Conservation (phyloP, 1,140 invertebrate species). For the Psix sp. region DNA sequence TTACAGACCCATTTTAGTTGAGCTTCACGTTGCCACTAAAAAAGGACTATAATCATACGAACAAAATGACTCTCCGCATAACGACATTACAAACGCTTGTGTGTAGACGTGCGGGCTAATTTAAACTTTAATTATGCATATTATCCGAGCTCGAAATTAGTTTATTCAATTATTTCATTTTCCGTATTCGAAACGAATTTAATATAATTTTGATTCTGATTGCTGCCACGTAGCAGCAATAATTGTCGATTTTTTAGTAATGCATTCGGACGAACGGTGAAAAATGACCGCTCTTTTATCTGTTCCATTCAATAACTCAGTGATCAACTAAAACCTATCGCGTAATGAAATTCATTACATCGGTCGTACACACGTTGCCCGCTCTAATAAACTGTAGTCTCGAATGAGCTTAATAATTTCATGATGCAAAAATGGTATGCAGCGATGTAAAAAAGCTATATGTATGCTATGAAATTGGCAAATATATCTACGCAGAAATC, state of each 20-base stretch:
- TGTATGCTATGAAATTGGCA: too few species aligned
- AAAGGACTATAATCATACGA: too few species aligned
- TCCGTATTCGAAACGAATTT: constrained; percentile 5
- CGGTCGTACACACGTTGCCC: too few species aligned
- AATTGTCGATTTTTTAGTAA: constrained; percentile 14
- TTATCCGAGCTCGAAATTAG: constrained; percentile 12
- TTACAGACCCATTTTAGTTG: too few species aligned
- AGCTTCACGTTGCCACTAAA: too few species aligned
- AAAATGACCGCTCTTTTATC: constrained; percentile 14
- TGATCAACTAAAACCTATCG: constrained; percentile 7
- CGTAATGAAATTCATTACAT: background rate
- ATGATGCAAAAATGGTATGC: too few species aligned
- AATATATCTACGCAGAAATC: too few species aligned
- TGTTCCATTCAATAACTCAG: constrained; percentile 22
- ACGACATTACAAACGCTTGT: too few species aligned
- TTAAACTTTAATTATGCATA: background rate
- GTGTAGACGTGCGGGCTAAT: background rate
- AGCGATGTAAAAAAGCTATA: too few species aligned
- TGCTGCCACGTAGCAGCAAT: background rate
- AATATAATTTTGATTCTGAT: constrained; percentile 25
- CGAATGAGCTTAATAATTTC: too few species aligned
- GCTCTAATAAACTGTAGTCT: too few species aligned
- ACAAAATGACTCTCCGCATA: too few species aligned
- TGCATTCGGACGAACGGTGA: constrained; percentile 5
- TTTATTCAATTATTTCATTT: constrained; percentile 13